Conservation (phyloP, 1,140 invertebrate species). For the Anthonomus grandis region DNA sequence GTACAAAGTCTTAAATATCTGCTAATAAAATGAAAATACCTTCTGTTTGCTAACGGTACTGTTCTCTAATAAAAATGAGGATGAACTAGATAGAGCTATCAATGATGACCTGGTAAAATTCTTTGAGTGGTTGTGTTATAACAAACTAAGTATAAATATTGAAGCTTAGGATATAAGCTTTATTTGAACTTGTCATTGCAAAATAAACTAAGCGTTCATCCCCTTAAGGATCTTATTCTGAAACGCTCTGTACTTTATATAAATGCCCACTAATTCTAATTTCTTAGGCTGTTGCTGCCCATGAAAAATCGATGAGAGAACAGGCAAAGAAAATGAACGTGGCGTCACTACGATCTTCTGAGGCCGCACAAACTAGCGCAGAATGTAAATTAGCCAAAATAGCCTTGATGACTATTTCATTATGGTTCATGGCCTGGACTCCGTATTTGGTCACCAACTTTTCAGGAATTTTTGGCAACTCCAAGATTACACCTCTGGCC, state of each 20-base stretch:
- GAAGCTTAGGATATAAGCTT: too few relatives aligned
- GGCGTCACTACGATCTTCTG: conserved; percentile 67
- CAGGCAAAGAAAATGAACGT: conserved; percentile 87
- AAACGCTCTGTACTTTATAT: neutral
- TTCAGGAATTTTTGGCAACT: conserved; percentile 66
- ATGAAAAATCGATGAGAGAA: conserved; percentile 78
- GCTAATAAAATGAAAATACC: too few relatives aligned
- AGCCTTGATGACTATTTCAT: conserved; percentile 74
- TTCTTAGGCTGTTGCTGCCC: conserved; percentile 66
- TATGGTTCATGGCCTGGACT: conserved; percentile 85
- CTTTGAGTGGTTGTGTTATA: too few relatives aligned
- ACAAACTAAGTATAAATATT: too few relatives aligned
- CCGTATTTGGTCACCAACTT: conserved; percentile 80
- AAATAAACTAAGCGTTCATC: too few relatives aligned
- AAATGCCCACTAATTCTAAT: neutral
- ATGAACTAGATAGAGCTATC: too few relatives aligned
- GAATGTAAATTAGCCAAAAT: conserved; percentile 78
- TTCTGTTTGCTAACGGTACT: too few relatives aligned
- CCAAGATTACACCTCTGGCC: conserved; percentile 65
- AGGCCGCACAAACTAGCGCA: conserved; percentile 63
- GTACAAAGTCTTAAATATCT: too few relatives aligned
- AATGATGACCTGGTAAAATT: too few relatives aligned
- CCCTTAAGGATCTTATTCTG: neutral
- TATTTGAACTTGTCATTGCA: too few relatives aligned
- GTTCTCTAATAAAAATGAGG: too few relatives aligned